These are phyloP conservation scores for Athene cunicularia DNA, from an alignment of 2,113 vertebrate species.

Conservation along the genomic window DNA sequence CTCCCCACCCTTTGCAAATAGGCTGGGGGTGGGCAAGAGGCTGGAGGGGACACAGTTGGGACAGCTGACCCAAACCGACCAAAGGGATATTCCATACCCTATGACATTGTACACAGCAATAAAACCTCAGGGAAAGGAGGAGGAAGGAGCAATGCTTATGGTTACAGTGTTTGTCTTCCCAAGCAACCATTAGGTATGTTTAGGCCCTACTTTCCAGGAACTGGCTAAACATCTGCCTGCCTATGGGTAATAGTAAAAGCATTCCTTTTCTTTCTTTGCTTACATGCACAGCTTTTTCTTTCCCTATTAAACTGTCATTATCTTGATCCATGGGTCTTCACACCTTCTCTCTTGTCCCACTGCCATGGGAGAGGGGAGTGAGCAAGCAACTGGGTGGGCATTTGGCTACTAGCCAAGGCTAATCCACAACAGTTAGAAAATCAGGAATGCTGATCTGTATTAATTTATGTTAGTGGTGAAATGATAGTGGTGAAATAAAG, in stretches of 20 bases:
- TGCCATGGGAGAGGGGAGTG: not conserved
- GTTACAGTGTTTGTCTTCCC: not conserved
- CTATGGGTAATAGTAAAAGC: not conserved
- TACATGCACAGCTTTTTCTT: not conserved
- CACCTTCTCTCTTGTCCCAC: not conserved
- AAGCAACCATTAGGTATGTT: not conserved
- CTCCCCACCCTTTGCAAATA: accelerated
- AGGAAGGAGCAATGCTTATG: not conserved
- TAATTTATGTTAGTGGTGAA: not conserved
- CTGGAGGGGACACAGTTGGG: not conserved
- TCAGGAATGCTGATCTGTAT: not conserved
- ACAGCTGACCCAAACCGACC: not conserved
- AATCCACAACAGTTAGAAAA: not conserved
- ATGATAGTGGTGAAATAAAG: not conserved
- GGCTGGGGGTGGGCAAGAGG: not conserved
- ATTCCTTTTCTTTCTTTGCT: not conserved
- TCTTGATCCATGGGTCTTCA: not conserved
- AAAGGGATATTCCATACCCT: not conserved
- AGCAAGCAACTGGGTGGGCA: not conserved
- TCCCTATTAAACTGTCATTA: not conserved
- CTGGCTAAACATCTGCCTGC: not conserved
- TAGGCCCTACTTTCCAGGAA: not conserved
- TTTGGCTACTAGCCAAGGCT: not conserved
- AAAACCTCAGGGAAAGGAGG: not conserved
- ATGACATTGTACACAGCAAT: not conserved